Evolutionary conservation across 2,888 invertebrate species (phyloP).

Genomic region (Lasioglossum villosulum): DNA sequence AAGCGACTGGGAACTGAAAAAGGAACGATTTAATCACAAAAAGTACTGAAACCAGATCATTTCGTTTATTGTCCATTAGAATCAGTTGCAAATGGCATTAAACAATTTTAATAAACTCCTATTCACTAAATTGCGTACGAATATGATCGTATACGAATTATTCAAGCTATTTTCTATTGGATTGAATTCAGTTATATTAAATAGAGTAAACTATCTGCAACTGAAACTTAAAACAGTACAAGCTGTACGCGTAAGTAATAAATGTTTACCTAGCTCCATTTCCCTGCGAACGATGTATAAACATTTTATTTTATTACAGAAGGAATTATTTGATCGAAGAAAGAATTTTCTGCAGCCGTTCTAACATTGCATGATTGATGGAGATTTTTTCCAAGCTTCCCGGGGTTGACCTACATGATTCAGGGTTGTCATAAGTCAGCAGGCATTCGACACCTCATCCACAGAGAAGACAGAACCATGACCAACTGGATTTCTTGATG

Average conservation of each 20-base stretch:
- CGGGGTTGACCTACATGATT: background rate
- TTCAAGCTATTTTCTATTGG: background rate
- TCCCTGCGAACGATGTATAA: no score
- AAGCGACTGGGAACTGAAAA: background rate
- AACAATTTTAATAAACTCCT: background rate
- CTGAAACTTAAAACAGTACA: no score
- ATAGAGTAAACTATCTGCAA: no score
- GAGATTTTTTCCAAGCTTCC: background rate
- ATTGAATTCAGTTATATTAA: no score
- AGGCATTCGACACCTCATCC: constrained; percentile 54
- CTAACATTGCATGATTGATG: background rate
- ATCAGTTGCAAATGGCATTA: background rate
- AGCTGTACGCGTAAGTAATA: no score
- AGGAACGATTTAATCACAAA: background rate
- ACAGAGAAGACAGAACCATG: constrained; percentile 7
- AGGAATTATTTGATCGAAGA: background rate
- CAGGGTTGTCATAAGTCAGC: background rate
- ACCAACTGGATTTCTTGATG: constrained; percentile 58
- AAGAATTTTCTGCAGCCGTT: background rate
- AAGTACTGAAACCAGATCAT: background rate
- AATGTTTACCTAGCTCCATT: no score
- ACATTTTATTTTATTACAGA: background rate
- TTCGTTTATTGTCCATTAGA: background rate
- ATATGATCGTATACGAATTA: background rate
- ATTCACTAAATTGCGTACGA: background rate